Evolutionary conservation across 2,797 vertebrate species (phyloP).

Genomic region (Hippoglossus hippoglossus): DNA sequence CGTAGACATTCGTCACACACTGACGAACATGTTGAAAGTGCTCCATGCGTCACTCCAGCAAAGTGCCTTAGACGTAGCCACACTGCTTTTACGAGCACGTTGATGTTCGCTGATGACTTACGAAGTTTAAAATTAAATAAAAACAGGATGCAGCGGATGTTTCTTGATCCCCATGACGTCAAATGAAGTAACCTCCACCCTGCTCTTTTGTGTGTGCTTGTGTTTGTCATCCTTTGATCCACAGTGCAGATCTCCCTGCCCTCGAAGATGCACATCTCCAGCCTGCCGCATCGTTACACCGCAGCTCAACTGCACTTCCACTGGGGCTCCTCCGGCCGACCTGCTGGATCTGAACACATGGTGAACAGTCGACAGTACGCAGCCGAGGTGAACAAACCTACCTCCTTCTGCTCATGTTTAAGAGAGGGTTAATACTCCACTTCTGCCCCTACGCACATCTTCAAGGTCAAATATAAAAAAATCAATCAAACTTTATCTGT

Average conservation of each 20-base stretch:
- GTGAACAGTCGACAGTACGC: conserved; percentile 89
- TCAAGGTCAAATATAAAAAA: neutral
- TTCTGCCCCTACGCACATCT: neutral
- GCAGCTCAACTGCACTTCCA: conserved; percentile 94
- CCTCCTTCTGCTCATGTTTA: neutral
- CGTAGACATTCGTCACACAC: conserved; percentile 51
- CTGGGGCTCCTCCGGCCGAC: conserved; percentile 89
- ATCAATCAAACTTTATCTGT: too few species aligned
- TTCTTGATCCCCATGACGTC: conserved; percentile 11
- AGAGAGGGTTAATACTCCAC: neutral
- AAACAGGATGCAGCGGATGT: neutral
- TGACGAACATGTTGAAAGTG: conserved; percentile 31
- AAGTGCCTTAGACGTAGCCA: conserved; percentile 13
- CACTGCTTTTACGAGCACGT: neutral
- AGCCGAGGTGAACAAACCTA: conserved; percentile 88
- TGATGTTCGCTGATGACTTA: neutral
- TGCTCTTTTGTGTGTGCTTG: neutral
- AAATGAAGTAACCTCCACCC: neutral
- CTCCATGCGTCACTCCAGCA: conserved; percentile 36
- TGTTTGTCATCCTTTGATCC: conserved; percentile 44
- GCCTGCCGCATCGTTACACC: conserved; percentile 87
- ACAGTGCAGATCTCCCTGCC: conserved; percentile 91
- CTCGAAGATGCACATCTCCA: conserved; percentile 86
- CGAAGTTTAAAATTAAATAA: conserved; percentile 11
- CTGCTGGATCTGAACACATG: conserved; percentile 91